Percentiles rank a stretch among this genome's conserved stretches.
Conservation (phyloP, 2,888 invertebrate genomes). For the Isotomurus palustris region DNA sequence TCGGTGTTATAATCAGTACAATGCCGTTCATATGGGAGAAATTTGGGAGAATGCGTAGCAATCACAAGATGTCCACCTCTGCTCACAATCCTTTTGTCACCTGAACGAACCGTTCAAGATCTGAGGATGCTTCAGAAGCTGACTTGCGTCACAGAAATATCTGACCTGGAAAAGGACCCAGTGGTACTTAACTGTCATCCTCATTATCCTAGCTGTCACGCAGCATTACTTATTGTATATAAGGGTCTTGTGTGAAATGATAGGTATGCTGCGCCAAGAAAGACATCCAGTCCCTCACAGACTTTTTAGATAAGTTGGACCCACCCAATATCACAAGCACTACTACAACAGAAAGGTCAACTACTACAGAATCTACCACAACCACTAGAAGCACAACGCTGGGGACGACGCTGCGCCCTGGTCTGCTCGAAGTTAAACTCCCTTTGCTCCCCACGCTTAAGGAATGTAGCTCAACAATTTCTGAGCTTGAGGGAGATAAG, state of each 20-base stretch:
- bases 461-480: conserved; percentile 10
- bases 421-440: neutral
- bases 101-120: conserved; percentile 10
- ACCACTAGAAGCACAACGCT: neutral
- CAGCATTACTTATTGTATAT: too few relatives aligned
- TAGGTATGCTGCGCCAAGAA: conserved; percentile 32
- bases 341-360: too few relatives aligned
- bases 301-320: neutral
- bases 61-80: conserved; percentile 25
- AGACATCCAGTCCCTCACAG: conserved; percentile 20
- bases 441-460: conserved; percentile 5
- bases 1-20: too few relatives aligned
- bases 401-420: neutral
- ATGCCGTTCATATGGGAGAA: conserved; percentile 21
- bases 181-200: conserved; percentile 13
- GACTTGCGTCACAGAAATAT: conserved; percentile 17
- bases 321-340: too few relatives aligned
- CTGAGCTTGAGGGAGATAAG: conserved; percentile 26
- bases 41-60: conserved; percentile 24
- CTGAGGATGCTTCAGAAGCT: conserved; percentile 21
- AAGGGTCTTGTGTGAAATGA: neutral
- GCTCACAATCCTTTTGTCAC: conserved; percentile 10
- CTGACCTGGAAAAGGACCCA: conserved; percentile 12
- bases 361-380: neutral
- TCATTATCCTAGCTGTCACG: too few relatives aligned